Conservation (phyloP, 2,113 vertebrate genomes). For the Nycticebus coucang region DNA sequence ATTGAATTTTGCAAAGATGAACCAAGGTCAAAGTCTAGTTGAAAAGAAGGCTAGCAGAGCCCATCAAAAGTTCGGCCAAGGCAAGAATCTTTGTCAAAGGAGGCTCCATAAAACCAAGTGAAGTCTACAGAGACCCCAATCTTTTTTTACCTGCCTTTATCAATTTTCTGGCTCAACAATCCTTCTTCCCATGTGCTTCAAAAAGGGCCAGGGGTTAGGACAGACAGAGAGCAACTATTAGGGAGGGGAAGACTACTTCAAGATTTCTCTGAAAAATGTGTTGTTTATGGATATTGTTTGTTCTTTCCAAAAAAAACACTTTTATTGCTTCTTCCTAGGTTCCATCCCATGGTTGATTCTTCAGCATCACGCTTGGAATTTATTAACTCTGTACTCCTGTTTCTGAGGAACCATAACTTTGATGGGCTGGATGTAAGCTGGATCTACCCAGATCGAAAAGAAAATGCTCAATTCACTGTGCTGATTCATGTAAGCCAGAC, state of each 20-base stretch:
- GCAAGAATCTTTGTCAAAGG: background rate
- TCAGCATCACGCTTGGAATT: constrained; percentile 76
- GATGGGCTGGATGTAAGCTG: constrained; percentile 85
- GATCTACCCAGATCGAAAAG: constrained; percentile 83
- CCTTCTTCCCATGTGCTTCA: background rate
- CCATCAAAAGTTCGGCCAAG: background rate
- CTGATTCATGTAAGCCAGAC: constrained; percentile 78
- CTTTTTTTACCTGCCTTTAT: background rate
- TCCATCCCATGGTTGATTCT: constrained; percentile 82
- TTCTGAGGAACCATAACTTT: constrained; percentile 82
- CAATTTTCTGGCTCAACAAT: background rate
- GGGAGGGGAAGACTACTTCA: background rate
- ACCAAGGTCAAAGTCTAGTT: background rate
- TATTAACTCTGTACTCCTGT: constrained; percentile 80
- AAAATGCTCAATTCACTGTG: constrained; percentile 76
- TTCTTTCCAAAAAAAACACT: background rate
- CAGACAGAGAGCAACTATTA: background rate
- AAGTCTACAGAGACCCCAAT: background rate
- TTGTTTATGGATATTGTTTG: background rate
- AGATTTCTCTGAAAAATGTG: background rate
- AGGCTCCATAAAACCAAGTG: background rate
- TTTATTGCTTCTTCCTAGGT: constrained; percentile 65
- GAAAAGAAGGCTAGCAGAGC: background rate
- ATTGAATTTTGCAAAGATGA: background rate
- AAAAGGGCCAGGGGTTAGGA: background rate